Base-by-base conservation (phyloP, 1,140 invertebrate genomes). In the Drosophila teissieri region DNA sequence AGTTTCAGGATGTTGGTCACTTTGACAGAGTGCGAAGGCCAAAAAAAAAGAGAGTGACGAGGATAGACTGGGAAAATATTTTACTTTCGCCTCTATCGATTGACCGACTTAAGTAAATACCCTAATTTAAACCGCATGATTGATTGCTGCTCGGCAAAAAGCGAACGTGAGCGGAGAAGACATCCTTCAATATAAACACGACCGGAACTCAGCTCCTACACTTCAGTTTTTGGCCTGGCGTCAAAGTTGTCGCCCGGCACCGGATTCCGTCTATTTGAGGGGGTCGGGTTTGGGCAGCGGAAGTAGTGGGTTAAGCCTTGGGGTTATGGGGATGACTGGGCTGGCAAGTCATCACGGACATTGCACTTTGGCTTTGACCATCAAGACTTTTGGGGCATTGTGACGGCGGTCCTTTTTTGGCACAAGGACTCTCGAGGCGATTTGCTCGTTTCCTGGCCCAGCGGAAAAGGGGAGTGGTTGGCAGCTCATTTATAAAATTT, bases 41-140 rank as follows among this genome's bases (percentile, higher is more conserved):
- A 48, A 27, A n/a, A 39, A 39, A 14, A 34, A 49, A 34, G 31
- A 45, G 24, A 27, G 27, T 31, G 17, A 37, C 34, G 22, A 15
- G 62, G 31, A 34, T 44, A 27, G 54, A 57, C 52, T 70, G 37
- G 37, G 52, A 57, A 72, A 57, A 70, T 70, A 54, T 49, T 70
- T 56, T 70, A 56, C 67, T 70, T 70, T 77, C 45, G 63, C 58
- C 62, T 58, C 58, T 48, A 67, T 79, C 83, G 79, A 84, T 84
- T 54, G 72, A 73, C 73, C 64, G 86, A 72, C 85, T 90, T 85
- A 82, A 81, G 73, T 84, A 90, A 90, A 90, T 90, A 89, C 73
- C 85, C 85, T 82, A 85, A 90, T 90, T 90, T 90, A 90, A 90
- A 90, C 85, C 85, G 73, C 85, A 90, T 90, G 85, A 90, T 90